Evolutionary conservation across 1,140 invertebrate genomes (phyloP).

Genomic region (Venustaconcha ellipsiformis): DNA sequence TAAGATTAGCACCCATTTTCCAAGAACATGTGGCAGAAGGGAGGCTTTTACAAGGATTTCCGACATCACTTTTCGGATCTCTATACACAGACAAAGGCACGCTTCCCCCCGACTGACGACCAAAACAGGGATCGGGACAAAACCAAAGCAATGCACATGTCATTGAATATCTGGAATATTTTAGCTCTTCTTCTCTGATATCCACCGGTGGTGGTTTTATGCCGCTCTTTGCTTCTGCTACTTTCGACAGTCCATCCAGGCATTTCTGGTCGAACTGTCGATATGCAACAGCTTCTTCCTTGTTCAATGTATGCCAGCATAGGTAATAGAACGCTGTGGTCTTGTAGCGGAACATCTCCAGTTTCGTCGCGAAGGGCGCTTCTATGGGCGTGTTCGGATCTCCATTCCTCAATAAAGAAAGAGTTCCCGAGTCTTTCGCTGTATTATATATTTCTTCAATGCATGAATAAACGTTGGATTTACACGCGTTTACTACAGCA

Average conservation of each 20-base stretch:
- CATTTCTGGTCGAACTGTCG: not conserved
- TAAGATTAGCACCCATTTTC: conserved; percentile 19
- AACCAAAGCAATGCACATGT: conserved; percentile 25
- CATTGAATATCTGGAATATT: conserved; percentile 10
- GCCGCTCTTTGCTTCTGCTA: conserved; percentile 10
- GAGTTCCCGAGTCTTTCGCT: conserved; percentile 7
- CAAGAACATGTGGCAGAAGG: conserved; percentile 32
- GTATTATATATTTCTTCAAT: conserved; percentile 7
- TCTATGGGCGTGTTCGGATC: not conserved
- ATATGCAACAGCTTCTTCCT: not conserved
- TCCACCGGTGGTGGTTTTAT: not conserved
- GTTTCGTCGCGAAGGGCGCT: conserved; percentile 16
- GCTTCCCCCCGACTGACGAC: conserved; percentile 22
- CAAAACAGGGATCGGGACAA: conserved; percentile 42
- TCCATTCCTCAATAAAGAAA: conserved; percentile 9
- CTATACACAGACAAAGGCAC: not conserved
- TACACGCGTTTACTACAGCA: not conserved
- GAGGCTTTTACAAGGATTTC: conserved; percentile 39
- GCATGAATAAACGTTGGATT: conserved; percentile 1
- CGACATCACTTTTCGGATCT: conserved; percentile 19
- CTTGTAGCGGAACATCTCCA: conserved; percentile 18
- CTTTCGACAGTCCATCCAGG: conserved; percentile 10
- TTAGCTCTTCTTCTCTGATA: not conserved
- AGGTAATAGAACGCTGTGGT: conserved; percentile 27
- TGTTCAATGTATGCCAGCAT: conserved; percentile 19